A percentile compares a stretch with the other conserved stretches of the same genome.
Evolutionary conservation across 2,888 invertebrate species (phyloP).

Genomic region (Cheilosia variabilis): DNA sequence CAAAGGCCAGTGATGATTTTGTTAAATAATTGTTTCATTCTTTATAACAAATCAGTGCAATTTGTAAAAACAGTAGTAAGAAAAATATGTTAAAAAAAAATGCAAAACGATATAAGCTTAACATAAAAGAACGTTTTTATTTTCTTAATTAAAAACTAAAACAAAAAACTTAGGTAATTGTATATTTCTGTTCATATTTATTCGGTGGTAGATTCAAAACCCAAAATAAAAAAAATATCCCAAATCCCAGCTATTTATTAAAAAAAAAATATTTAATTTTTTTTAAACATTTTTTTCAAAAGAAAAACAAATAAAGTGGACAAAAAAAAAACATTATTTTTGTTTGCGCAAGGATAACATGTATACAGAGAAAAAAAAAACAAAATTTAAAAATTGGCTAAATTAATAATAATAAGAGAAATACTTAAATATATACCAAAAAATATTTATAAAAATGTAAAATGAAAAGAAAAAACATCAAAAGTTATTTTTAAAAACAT

Average conservation of each 20-base stretch:
- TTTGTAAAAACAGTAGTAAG: constrained; percentile 74
- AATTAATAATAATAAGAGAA: constrained; percentile 65
- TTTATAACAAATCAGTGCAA: constrained; percentile 77
- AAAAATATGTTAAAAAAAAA: constrained; percentile 35
- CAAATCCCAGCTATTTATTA: constrained; percentile 68
- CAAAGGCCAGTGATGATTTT: constrained; percentile 77
- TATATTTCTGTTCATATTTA: constrained; percentile 64
- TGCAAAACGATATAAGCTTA: constrained; percentile 29
- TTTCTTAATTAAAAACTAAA: constrained; percentile 22
- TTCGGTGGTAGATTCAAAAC: constrained; percentile 57
- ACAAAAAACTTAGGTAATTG: constrained; percentile 65
- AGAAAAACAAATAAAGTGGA: constrained; percentile 24
- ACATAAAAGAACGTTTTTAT: constrained; percentile 30
- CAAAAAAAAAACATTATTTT: constrained; percentile 60
- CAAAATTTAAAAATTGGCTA: constrained; percentile 63
- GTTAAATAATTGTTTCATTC: constrained; percentile 66
- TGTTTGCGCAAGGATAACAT: constrained; percentile 80
- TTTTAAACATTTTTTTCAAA: constrained; percentile 10
- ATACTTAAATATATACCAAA: constrained; percentile 71
- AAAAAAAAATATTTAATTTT: constrained; percentile 23
- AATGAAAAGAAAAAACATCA: constrained; percentile 33
- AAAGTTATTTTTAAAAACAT: constrained; percentile 68
- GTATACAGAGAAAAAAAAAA: constrained; percentile 80
- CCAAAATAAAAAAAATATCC: constrained; percentile 32
- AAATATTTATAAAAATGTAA: constrained; percentile 68